Base-by-base conservation (phyloP, 92 coral and sea anemone species). In the Epizoanthus illoricatus region DNA sequence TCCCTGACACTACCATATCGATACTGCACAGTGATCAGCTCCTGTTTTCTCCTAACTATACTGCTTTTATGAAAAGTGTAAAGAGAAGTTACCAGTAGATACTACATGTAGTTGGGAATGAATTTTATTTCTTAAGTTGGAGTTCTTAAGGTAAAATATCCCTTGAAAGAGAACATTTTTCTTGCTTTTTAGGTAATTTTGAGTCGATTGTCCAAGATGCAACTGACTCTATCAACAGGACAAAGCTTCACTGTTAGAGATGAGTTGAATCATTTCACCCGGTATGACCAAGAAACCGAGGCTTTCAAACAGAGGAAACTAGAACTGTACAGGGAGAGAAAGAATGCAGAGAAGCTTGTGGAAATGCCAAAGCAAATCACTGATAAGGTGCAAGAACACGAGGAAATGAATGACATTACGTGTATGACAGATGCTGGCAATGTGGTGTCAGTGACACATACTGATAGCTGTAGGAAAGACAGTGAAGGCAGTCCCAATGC, bases 171-270 rank as follows among this genome's bases (percentile, higher is more conserved):
- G 8, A n/a, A 61, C 66, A 18, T 20, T 64, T 64, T 64, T 5
- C 69, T 23, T 23, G 12, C 69, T 9, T 8, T 4, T 64, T 23
- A 64, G 69, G 69, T 64, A 11, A 36, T 36, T 23, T 64, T 64
- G 9, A 36, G 8, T 64, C 69, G 69, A 12, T 36, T 64, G 69
- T 64, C 69, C 24, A 64, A 64, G 69, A 23, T 64, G 69, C 69
- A 64, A 36, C 33, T 64, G 69, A 64, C 69, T 10, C 33, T 64
- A 2, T 4, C 16, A 9, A 36, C 36, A 8, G 33, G 33, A 21
- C 69, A 36, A 6, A 36, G 69, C 24, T 64, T 64, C 36, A 21
- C 69, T 9, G 24, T 64, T 15, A 64, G 69, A 64, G 69, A 64
- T 64, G 69, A 64, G 36, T 21, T 64, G 40, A n/a, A 64, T 64